These are phyloP conservation scores for Distichodus sexfasciatus DNA, from an alignment of 2,797 vertebrate species.

Conservation along the genomic window DNA sequence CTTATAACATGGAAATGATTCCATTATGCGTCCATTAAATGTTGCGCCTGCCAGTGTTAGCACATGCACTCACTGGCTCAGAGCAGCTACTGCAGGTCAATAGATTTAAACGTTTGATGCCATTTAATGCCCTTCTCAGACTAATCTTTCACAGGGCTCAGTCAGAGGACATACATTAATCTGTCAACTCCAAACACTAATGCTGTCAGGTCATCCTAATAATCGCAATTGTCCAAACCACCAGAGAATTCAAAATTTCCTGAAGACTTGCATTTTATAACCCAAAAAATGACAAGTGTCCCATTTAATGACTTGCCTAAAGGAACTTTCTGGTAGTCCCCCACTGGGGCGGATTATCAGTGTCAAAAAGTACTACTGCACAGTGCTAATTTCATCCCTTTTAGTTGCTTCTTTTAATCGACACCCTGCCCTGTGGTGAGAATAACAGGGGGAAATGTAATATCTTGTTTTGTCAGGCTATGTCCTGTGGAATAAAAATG, in stretches of 20 bases:
- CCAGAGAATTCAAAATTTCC: slow-evolving; percentile 37
- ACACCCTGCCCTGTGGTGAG: not conserved
- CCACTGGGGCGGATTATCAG: slow-evolving; percentile 40
- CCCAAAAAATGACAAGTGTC: slow-evolving; percentile 45
- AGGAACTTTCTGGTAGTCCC: slow-evolving; percentile 33
- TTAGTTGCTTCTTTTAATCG: no score
- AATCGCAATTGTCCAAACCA: slow-evolving; percentile 46
- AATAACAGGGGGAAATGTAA: not conserved
- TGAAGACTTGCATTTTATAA: slow-evolving; percentile 43
- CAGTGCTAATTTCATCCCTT: not conserved
- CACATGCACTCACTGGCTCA: slow-evolving; percentile 10
- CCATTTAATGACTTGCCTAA: slow-evolving; percentile 46
- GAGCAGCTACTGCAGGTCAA: slow-evolving; percentile 20
- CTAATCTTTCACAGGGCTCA: slow-evolving; percentile 12
- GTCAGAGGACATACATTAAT: slow-evolving; percentile 15
- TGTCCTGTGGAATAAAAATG: not conserved
- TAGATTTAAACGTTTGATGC: slow-evolving; percentile 5
- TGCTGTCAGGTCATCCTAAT: slow-evolving; percentile 36
- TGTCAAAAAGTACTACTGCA: slow-evolving; percentile 36
- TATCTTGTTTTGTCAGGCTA: not conserved
- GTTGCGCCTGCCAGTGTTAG: slow-evolving; percentile 5
- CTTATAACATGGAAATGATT: not conserved
- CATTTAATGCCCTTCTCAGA: not conserved
- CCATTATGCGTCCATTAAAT: not conserved
- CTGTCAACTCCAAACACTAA: slow-evolving; percentile 18